phyloP scores from a whole-genome alignment of 2,888 invertebrate genomes.

The Zeuzera pyrina region DNA sequence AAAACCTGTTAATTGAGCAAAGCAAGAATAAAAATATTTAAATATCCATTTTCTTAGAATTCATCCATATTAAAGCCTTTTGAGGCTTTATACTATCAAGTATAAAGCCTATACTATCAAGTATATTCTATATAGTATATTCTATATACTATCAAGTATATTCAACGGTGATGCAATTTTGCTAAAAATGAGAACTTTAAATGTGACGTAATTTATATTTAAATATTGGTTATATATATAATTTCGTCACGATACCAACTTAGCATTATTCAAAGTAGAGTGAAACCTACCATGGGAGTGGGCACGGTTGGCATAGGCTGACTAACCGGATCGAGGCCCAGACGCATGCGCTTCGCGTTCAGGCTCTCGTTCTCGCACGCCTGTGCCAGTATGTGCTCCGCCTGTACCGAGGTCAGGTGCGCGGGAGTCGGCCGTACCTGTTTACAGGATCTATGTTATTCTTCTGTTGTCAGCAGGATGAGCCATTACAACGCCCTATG shows the following conservation, averaged over 20 bases:
- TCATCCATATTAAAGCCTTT: too few relatives aligned
- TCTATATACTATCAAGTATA: too few relatives aligned
- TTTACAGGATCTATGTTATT: slow-evolving; percentile 1
- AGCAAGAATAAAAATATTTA: too few relatives aligned
- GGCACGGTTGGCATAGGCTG: slow-evolving; percentile 88
- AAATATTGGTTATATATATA: neutral
- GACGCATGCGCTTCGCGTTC: slow-evolving; percentile 96
- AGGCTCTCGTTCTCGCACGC: slow-evolving; percentile 98
- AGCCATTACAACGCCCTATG: too few relatives aligned
- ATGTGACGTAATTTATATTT: neutral
- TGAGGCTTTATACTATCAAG: too few relatives aligned
- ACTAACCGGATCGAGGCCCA: slow-evolving; percentile 95
- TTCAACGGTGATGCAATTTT: too few relatives aligned
- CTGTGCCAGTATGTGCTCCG: slow-evolving; percentile 94
- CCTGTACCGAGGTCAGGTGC: slow-evolving; percentile 96
- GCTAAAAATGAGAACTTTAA: too few relatives aligned
- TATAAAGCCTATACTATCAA: too few relatives aligned
- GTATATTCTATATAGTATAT: too few relatives aligned
- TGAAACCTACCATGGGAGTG: slow-evolving; percentile 65
- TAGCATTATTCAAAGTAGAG: neutral
- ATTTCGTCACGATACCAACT: neutral
- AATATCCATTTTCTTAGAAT: too few relatives aligned
- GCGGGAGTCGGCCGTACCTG: slow-evolving; percentile 96
- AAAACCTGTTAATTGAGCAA: too few relatives aligned
- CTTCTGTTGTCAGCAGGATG: neutral